Evolutionary conservation across 2,113 vertebrate species (phyloP).

Genomic region (Heterotilapia buettikoferi): DNA sequence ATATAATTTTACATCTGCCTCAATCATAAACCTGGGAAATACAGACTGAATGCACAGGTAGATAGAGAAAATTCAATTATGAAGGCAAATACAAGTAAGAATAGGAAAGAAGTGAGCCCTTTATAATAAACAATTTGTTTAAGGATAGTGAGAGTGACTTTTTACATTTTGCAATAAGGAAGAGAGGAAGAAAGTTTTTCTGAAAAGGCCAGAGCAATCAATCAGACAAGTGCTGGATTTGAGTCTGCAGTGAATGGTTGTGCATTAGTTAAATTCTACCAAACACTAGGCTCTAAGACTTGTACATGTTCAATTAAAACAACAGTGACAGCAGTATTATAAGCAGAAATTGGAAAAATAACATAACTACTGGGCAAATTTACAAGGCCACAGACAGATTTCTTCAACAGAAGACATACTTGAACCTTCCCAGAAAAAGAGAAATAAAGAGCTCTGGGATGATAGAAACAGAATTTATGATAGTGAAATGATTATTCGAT

Average conservation of each 20-base stretch:
- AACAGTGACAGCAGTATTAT: fast-evolving
- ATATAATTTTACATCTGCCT: neutral
- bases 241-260: neutral
- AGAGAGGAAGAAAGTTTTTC: fast-evolving
- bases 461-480: neutral
- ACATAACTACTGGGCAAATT: neutral
- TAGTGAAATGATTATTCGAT: fast-evolving
- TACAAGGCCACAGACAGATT: neutral
- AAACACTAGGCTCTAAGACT: neutral
- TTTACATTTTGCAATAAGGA: neutral
- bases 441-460: neutral
- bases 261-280: neutral
- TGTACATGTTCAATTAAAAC: neutral
- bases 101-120: neutral
- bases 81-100: neutral
- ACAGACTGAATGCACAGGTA: neutral
- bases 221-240: neutral
- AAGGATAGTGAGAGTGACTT: fast-evolving
- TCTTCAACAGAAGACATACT: neutral
- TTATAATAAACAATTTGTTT: neutral
- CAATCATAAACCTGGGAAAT: neutral
- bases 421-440: fast-evolving
- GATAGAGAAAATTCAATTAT: neutral
- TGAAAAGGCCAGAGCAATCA: neutral
- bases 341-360: neutral